Evolutionary conservation across 2,888 invertebrate species (phyloP).

Genomic region (Psococerastis gibbosa): DNA sequence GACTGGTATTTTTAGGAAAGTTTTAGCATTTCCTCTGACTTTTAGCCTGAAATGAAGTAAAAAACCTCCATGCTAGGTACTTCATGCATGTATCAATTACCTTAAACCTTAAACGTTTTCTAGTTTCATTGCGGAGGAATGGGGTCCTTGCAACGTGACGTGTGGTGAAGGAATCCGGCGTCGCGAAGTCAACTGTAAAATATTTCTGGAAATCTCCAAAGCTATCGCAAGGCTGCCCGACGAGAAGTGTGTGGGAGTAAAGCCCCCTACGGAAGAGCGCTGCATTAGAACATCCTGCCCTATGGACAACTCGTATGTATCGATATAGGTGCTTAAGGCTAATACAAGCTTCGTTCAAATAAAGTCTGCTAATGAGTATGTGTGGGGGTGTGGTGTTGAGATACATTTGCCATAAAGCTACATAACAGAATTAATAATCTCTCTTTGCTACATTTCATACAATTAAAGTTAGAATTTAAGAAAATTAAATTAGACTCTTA

Average conservation of each 20-base stretch:
- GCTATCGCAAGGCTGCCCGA: conserved; percentile 78
- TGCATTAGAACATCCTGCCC: conserved; percentile 61
- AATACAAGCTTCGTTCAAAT: too few relatives aligned
- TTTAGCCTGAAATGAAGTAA: too few relatives aligned
- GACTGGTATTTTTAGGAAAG: too few relatives aligned
- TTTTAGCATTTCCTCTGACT: conserved; percentile 18
- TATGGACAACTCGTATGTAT: conserved; percentile 24
- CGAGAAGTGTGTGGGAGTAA: conserved; percentile 67
- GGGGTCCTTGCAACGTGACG: conserved; percentile 80
- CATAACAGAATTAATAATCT: too few relatives aligned
- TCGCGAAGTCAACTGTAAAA: conserved; percentile 82
- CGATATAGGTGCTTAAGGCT: conserved; percentile 1
- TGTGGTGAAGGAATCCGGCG: conserved; percentile 81
- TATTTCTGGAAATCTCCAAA: conserved; percentile 78
- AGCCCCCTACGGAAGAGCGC: conserved; percentile 60
- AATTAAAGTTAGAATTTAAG: too few relatives aligned
- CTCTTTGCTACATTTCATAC: too few relatives aligned
- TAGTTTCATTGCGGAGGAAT: conserved; percentile 84
- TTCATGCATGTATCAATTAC: conserved; percentile 14
- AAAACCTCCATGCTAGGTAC: too few relatives aligned
- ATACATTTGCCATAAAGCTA: too few relatives aligned
- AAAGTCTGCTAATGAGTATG: too few relatives aligned
- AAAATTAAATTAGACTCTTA: too few relatives aligned
- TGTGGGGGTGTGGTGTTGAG: too few relatives aligned
- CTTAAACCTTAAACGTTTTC: conserved; percentile 19